Percentiles rank a stretch among this genome's conserved stretches.
Conservation (phyloP, 2,888 invertebrate genomes). For the Philereme vetulata region DNA sequence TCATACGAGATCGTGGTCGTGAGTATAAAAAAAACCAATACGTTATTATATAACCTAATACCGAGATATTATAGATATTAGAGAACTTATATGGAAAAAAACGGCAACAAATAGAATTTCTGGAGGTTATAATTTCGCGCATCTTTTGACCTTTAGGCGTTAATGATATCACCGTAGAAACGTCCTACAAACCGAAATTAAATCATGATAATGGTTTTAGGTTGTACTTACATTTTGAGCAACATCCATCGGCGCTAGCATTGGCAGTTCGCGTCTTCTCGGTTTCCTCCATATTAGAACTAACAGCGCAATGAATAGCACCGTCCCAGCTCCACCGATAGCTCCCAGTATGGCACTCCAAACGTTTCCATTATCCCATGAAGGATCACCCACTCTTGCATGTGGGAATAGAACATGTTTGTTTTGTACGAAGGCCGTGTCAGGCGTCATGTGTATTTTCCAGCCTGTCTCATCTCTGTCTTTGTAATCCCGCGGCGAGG, state of each 20-base stretch:
- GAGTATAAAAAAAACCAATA: too few species aligned
- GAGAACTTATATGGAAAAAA: too few species aligned
- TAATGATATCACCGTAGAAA: not conserved
- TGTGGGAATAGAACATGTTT: conserved; percentile 42
- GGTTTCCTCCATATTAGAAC: conserved; percentile 67
- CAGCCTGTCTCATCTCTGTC: conserved; percentile 42
- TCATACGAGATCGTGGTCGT: too few species aligned
- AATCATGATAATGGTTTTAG: conserved; percentile 1
- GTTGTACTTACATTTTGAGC: conserved; percentile 66
- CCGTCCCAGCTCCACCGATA: conserved; percentile 67
- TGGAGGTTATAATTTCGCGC: not conserved
- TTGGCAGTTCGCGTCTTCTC: conserved; percentile 55
- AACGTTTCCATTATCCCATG: conserved; percentile 53
- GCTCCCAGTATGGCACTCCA: conserved; percentile 75
- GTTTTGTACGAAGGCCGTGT: conserved; percentile 21
- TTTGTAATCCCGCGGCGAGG: conserved; percentile 57
- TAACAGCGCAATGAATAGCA: conserved; percentile 64
- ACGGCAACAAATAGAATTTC: too few species aligned
- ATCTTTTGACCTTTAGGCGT: not conserved
- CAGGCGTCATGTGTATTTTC: conserved; percentile 39
- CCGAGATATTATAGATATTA: too few species aligned
- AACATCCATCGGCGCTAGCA: conserved; percentile 70
- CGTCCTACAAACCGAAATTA: not conserved
- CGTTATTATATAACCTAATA: too few species aligned
- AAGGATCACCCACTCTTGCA: conserved; percentile 47